Conservation (phyloP, 2,888 invertebrate genomes). For the Sinotaia quadrata region DNA sequence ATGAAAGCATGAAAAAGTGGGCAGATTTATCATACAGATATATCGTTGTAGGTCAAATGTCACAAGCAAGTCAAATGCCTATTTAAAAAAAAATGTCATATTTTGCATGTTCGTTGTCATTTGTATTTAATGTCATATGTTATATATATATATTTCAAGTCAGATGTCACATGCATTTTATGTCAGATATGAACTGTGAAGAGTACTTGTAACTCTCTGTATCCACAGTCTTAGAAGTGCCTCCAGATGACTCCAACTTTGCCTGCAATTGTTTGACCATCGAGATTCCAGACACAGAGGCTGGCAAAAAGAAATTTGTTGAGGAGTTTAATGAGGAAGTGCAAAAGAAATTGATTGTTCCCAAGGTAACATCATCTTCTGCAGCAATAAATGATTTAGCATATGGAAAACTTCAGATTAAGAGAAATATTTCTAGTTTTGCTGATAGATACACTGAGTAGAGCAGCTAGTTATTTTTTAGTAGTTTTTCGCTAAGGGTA, state of each 20-base stretch:
- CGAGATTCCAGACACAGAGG: slow-evolving; percentile 4
- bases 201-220: not conserved
- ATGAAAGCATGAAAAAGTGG: too few species aligned
- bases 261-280: slow-evolving; percentile 21
- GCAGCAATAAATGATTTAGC: not conserved
- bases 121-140: too few species aligned
- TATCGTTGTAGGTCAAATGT: too few species aligned
- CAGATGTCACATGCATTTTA: not conserved
- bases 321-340: slow-evolving; percentile 18
- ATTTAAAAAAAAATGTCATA: too few species aligned
- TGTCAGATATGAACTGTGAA: not conserved
- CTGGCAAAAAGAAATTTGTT: slow-evolving; percentile 15
- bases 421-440: too few species aligned
- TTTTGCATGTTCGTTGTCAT: too few species aligned
- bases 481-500: too few species aligned
- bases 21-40: too few species aligned
- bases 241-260: slow-evolving; percentile 18
- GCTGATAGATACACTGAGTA: too few species aligned
- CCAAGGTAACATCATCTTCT: slow-evolving; percentile 10
- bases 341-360: slow-evolving; percentile 22
- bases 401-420: not conserved
- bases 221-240: slow-evolving; percentile 6
- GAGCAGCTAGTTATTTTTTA: too few species aligned
- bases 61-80: too few species aligned
- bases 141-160: too few species aligned